Evolutionary conservation across 1,140 invertebrate genomes (phyloP), one percentile per base, ranked within the genome.

Genomic region (Theocolax elegans): DNA sequence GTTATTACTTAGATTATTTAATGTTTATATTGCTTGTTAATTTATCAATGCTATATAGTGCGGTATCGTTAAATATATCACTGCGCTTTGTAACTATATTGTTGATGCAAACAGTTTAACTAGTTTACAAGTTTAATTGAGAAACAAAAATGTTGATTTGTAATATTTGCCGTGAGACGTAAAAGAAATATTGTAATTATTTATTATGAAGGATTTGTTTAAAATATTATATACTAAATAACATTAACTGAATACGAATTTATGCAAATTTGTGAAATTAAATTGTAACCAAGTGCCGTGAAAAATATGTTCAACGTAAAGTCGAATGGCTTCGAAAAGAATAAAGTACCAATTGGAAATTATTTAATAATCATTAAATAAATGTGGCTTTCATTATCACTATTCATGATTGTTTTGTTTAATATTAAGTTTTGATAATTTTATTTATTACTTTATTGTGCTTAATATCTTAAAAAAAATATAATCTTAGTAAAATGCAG

Each of bases 241-340:
- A 40, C 40, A 49, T 38, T 27, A 23, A 67, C 42, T 27, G 59
- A 67, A 67, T 59, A 49, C 44, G 44, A n/a, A 54, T 44, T 31
- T 3, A 66, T 56, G n/a, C 29, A 66, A 59, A 53, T 71, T 42
- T 65, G 40, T 75, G 38, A 44, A 66, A 73, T 63, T 72, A 67
- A 72, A 77, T 67, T 72, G 58, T 77, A 79, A 74, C 74, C 56
- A 77, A 79, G 73, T 77, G 77, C 76, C 74, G 72, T 74, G 64
- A 74, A 76, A 63, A 76, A 63, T 68, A 65, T 69, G 65, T 59
- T 58, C 29, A 49, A 44, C 23, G 31, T 27, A 38, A 51, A 60
- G 21, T 23, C 59, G 4, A 59, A 19, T 59, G 21, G 13, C n/a
- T 59, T 42, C 0, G 23, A 42, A 54, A 46, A 25, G 29, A 67